Percentiles rank a stretch among this genome's conserved stretches.
Evolutionary conservation across 2,888 invertebrate species (phyloP).

Genomic region (Oligia fasciuncula): DNA sequence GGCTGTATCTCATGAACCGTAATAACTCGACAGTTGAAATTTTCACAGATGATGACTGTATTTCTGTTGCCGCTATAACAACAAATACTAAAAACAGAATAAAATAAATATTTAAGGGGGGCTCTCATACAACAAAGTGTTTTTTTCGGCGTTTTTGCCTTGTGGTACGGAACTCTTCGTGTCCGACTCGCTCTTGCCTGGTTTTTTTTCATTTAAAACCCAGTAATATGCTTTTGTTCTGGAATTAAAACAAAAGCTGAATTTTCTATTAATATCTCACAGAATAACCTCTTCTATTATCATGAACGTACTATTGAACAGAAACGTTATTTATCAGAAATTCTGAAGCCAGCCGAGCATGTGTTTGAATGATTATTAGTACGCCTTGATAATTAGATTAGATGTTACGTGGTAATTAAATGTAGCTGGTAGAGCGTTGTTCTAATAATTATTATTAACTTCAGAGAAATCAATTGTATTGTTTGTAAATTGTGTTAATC

Average conservation of each 20-base stretch:
- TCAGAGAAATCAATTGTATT: conserved; percentile 20
- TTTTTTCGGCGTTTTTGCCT: too few species aligned
- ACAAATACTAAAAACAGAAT: too few species aligned
- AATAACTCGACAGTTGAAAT: too few species aligned
- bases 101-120: too few species aligned
- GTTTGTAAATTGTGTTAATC: conserved; percentile 15
- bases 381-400: conserved; percentile 47
- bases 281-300: conserved; percentile 13
- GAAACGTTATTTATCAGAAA: background rate
- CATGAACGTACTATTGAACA: conserved; percentile 10
- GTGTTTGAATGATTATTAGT: conserved; percentile 19
- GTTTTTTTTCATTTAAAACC: background rate
- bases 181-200: too few species aligned
- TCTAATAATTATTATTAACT: conserved; percentile 17
- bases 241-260: conserved; percentile 32
- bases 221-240: background rate
- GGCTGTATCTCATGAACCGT: too few species aligned
- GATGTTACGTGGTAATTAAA: conserved; percentile 38
- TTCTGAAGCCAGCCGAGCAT: background rate
- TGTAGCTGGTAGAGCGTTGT: conserved; percentile 27
- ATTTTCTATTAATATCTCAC: conserved; percentile 21
- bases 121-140: too few species aligned
- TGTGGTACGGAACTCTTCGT: too few species aligned
- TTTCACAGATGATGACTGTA: too few species aligned
- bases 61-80: too few species aligned